A percentile compares a stretch with the other conserved stretches of the same genome.
phyloP scores from a whole-genome alignment of 1,140 invertebrate species.

The Pseudomyrmex dendroicus region DNA sequence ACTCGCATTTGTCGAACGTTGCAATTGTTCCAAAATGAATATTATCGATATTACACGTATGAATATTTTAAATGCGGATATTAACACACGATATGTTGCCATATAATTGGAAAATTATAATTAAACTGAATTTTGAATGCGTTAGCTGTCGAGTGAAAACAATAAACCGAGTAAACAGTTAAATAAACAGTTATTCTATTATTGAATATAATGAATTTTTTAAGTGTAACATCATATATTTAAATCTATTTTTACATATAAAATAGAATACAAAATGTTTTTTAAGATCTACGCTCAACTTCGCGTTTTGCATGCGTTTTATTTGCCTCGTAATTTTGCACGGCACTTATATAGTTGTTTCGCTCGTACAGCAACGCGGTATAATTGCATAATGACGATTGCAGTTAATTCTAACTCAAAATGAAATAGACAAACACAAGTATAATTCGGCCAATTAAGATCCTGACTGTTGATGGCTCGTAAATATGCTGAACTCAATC shows the following conservation, averaged over 20 bases:
- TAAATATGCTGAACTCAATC: constrained; percentile 42
- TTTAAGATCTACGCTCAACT: neutral
- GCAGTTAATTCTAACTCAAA: constrained; percentile 7
- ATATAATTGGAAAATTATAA: constrained; percentile 19
- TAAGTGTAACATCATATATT: neutral
- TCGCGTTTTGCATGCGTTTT: neutral
- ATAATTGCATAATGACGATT: neutral
- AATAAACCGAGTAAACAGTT: neutral
- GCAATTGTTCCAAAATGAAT: constrained; percentile 40
- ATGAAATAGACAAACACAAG: constrained; percentile 10
- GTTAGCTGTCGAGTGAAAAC: neutral
- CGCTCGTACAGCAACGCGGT: neutral
- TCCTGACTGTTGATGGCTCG: constrained; percentile 31
- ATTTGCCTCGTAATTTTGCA: no score
- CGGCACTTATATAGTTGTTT: neutral
- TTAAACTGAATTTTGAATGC: neutral
- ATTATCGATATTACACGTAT: constrained; percentile 27
- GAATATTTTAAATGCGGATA: constrained; percentile 18
- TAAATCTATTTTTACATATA: neutral
- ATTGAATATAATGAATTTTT: neutral
- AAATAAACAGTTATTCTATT: neutral
- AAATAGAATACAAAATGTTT: neutral
- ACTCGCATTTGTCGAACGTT: constrained; percentile 35
- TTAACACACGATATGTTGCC: neutral
- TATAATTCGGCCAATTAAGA: constrained; percentile 43